A percentile compares a stretch with the other conserved stretches of the same genome.
These are phyloP conservation scores for Torymus tubicola DNA, from an alignment of 2,888 invertebrate genomes.

Conservation along the genomic window DNA sequence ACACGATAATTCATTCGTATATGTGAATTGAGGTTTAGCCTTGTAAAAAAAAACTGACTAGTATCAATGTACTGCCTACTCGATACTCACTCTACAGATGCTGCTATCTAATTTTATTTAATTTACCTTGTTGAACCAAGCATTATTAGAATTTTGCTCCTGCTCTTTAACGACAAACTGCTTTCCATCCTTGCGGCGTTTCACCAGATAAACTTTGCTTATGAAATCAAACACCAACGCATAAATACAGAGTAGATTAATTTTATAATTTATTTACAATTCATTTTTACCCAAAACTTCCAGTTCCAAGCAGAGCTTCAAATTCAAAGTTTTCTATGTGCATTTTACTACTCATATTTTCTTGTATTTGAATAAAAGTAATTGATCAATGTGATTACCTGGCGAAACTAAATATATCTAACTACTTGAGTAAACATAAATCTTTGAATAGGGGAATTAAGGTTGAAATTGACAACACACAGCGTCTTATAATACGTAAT, in stretches of 20 bases:
- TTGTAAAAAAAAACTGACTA: too few species aligned
- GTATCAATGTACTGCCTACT: too few species aligned
- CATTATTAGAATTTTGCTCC: conserved; percentile 58
- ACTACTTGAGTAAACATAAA: not conserved
- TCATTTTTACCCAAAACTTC: conserved; percentile 66
- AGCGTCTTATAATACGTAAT: conserved; percentile 29
- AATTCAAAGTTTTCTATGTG: conserved; percentile 61
- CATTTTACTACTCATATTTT: conserved; percentile 34
- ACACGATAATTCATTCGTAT: too few species aligned
- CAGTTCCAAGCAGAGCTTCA: conserved; percentile 64
- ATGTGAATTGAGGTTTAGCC: too few species aligned
- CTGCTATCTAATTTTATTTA: not conserved
- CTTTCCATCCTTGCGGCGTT: conserved; percentile 65
- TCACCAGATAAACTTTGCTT: conserved; percentile 66
- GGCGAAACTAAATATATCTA: not conserved
- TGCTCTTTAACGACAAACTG: conserved; percentile 69
- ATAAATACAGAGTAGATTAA: not conserved
- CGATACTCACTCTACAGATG: too few species aligned
- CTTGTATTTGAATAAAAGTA: not conserved
- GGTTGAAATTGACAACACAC: conserved; percentile 45
- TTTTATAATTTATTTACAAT: not conserved
- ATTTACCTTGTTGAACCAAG: conserved; percentile 55
- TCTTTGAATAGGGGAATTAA: conserved; percentile 29
- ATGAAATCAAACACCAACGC: too few species aligned
- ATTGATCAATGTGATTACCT: not conserved